Base-by-base conservation (phyloP, 2,113 vertebrate genomes). In the Ranitomeya imitator region DNA sequence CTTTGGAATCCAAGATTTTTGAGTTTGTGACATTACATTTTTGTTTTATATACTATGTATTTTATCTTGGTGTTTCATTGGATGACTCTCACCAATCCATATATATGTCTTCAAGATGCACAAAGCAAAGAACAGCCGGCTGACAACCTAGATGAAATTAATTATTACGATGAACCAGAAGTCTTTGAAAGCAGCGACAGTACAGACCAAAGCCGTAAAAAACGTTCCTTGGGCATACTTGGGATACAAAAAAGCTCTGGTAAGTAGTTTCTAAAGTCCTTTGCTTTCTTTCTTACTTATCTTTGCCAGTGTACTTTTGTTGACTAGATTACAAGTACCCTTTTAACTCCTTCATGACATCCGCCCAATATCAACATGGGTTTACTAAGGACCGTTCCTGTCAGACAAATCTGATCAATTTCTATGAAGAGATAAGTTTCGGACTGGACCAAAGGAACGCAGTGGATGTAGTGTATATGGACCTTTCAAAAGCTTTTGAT, bases 161-260 rank as follows among this genome's bases (percentile, higher is more conserved):
- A 31, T 76, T 74, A 76, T 76, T 31, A 18, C 6, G 79, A 88
- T 76, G 79, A 76, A 1, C 86, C 86, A 61, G n/a, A 31, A 21
- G 65, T 88, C 19, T 63, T 88, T 77, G 86, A 7, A 61, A 83
- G 79, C 79, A 88, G 86, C 51, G 52, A 61, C n/a, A 19, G n/a
- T 7, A 88, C 26, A 0, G 5, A 5, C 14, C 13, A 13, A 26
- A 31, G n/a, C 1, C 59, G 37, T 45, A 0, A 6, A 18, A 81
- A 71, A 12, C 86, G 78, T 45, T 60, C 74, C 37, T 1, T 18
- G 6, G 12, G 26, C 21, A 0, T 84, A 23, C 16, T 31, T 10
- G 69, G 54, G 1, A 69, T 57, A 57, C 1, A 31, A 21, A 83
- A 23, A 1, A 4, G 7, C 13, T 65, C 18, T 15, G 45, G 82